These are phyloP conservation scores for Megalonaias nervosa DNA, from an alignment of 1,140 invertebrate genomes.

Conservation along the genomic window DNA sequence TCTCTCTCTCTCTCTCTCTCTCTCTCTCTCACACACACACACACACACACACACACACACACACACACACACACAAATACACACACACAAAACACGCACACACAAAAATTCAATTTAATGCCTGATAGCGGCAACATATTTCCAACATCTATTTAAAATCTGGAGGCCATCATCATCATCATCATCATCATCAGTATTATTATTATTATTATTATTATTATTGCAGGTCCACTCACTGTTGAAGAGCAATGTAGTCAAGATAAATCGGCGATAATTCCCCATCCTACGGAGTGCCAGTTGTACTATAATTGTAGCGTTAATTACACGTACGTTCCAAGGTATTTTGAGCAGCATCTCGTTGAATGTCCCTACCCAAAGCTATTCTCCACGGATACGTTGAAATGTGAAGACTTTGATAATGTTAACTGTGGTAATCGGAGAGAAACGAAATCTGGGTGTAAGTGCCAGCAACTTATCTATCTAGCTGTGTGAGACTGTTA, in stretches of 20 bases:
- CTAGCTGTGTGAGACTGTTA: not conserved
- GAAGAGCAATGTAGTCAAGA: conserved; percentile 22
- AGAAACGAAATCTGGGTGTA: conserved; percentile 39
- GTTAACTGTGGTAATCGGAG: conserved; percentile 46
- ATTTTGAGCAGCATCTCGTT: conserved; percentile 40
- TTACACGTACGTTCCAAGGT: conserved; percentile 23
- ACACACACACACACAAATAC: no score
- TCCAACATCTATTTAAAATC: no score
- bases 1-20: no score
- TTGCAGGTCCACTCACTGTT: conserved; percentile 23
- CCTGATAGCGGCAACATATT: no score
- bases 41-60: no score
- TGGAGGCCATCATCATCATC: no score
- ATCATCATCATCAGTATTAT: no score
- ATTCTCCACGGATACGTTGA: conserved; percentile 32
- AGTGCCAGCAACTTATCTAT: conserved; percentile 8
- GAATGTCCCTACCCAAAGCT: conserved; percentile 53
- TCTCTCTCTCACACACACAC: no score
- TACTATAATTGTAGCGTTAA: conserved; percentile 46
- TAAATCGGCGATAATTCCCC: conserved; percentile 30
- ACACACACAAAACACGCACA: no score
- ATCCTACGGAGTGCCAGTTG: conserved; percentile 45
- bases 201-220: not conserved
- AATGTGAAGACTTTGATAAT: conserved; percentile 36
- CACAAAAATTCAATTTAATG: no score